Base-by-base conservation (phyloP, 1,140 invertebrate species). In the Cyclargus thomasi region DNA sequence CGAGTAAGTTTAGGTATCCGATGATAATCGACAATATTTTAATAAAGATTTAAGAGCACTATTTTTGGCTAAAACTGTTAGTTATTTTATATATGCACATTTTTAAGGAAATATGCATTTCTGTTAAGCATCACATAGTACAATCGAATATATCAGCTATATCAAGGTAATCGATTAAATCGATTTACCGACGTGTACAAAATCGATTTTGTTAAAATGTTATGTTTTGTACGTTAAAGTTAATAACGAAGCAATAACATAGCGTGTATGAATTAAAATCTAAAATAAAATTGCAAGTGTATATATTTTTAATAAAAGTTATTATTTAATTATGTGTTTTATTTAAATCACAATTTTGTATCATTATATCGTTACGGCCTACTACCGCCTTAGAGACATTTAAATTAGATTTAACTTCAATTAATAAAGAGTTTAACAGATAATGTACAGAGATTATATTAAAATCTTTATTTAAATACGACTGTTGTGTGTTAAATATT, bases 241-340 rank as follows among this genome's bases (percentile, higher is more conserved):
- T 65, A 65, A 65, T 65, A 65, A 16, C 47, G 47, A 55, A 65
- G 64, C 53, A 65, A 53, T 53, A 55, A 65, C n/a, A 47, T 65
- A 65, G 53, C n/a, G 47, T 29, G 23, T 53, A 53, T 53, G n/a
- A 22, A 10, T 53, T 64, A 39, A 47, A 53, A 23, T n/a, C n/a
- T 17, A 22, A 11, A 55, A 8, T 68, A 69, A 20, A 59, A 18
- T 69, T 75, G 74, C 76, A 80, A 77, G 73, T 79, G 78, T 79
- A 78, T 84, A 84, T 86, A 85, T 86, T 86, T 86, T 86, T 83
- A 85, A 78, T 85, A 86, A 73, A 85, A 85, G 78, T 71, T 75
- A 75, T 69, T 74, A 77, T 65, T 67, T 65, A 36, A 67, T 47
- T n/a, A 21, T 65, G 22, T 73, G 62, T 79, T 77, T 82, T 70